Evolutionary conservation across 2,113 vertebrate species (phyloP).

Genomic region (Dicaeum eximium): DNA sequence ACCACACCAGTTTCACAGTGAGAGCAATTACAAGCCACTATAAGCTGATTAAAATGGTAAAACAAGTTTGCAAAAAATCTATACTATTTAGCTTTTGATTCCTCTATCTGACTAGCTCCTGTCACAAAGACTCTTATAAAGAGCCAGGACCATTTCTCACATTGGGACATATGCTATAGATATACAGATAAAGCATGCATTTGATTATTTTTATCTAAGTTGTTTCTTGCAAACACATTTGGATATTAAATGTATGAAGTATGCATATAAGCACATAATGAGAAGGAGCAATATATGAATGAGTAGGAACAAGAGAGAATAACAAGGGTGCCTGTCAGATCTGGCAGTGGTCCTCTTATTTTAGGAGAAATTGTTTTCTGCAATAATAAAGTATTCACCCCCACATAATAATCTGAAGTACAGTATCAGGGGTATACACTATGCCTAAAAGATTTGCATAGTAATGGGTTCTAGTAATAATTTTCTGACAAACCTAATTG

Average conservation of each 20-base stretch:
- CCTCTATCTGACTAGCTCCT: neutral
- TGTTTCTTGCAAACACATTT: neutral
- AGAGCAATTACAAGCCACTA: neutral
- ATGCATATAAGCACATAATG: neutral
- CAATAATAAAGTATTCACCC: neutral
- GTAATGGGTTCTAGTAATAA: neutral
- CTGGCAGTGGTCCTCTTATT: neutral
- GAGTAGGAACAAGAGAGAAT: neutral
- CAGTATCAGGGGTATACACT: neutral
- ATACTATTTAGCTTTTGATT: neutral
- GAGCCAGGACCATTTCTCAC: neutral
- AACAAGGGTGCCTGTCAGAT: neutral
- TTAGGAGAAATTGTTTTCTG: neutral
- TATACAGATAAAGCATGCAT: neutral
- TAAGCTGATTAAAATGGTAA: neutral
- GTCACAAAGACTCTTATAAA: neutral
- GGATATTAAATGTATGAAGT: neutral
- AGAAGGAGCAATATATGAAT: neutral
- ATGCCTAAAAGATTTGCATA: neutral
- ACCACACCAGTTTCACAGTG: neutral
- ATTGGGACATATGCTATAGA: neutral
- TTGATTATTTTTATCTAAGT: neutral
- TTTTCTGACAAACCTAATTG: neutral
- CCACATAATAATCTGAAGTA: neutral
- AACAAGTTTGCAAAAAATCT: neutral